Evolutionary conservation across 2,888 invertebrate species (phyloP).

Genomic region (Leucophenga montana): DNA sequence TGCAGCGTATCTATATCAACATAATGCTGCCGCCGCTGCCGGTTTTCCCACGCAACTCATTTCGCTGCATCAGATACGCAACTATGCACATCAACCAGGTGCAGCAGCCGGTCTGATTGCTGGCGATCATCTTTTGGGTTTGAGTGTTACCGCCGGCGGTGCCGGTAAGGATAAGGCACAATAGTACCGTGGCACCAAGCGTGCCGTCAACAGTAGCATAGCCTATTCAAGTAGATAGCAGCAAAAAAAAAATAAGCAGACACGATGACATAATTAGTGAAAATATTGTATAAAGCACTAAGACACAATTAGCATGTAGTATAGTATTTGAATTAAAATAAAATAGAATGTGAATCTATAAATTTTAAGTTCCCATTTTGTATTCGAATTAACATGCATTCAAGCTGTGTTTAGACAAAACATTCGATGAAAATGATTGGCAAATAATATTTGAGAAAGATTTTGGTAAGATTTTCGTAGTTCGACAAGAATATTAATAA

Average conservation of each 20-base stretch:
- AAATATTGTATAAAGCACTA: no score
- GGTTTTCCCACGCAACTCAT: conserved; percentile 93
- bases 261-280: not conserved
- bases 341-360: no score
- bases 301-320: no score
- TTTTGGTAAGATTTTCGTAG: no score
- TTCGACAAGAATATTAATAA: no score
- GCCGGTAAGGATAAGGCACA: conserved; percentile 69
- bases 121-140: conserved; percentile 78
- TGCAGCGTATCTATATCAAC: conserved; percentile 87
- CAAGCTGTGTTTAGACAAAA: no score
- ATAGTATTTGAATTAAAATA: no score
- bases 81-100: conserved; percentile 92
- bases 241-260: not conserved
- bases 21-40: conserved; percentile 76
- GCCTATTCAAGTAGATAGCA: no score
- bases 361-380: no score
- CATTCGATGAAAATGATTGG: no score
- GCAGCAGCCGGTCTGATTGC: conserved; percentile 77
- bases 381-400: no score
- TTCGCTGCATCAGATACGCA: conserved; percentile 95
- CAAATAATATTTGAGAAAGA: no score
- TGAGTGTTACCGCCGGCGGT: conserved; percentile 68
- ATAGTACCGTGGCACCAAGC: conserved; percentile 63
- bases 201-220: conserved; percentile 2